Conservation (phyloP, 2,113 vertebrate species). For the Narcine bancroftii region DNA sequence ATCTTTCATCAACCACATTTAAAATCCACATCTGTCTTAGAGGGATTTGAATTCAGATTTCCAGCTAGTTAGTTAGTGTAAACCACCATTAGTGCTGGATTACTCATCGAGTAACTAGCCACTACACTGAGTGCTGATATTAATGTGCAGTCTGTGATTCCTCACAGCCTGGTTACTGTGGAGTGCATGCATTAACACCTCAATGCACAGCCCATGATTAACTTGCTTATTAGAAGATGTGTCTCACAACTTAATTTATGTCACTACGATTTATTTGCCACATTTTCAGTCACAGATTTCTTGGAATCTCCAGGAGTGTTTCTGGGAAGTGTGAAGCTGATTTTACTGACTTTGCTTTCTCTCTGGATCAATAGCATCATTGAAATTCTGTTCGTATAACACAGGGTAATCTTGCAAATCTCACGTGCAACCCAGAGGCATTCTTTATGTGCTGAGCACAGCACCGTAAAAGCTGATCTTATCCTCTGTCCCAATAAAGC, state of each 20-base stretch:
- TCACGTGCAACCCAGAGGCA: not conserved
- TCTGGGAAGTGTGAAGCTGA: not conserved
- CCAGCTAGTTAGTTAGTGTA: too few relatives aligned
- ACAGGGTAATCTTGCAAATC: not conserved
- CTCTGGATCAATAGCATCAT: not conserved
- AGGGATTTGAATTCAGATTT: too few relatives aligned
- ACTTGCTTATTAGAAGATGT: not conserved
- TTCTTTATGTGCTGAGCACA: not conserved
- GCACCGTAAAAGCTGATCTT: not conserved
- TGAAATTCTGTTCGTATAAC: not conserved
- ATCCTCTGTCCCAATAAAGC: too few relatives aligned
- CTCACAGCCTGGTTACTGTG: not conserved
- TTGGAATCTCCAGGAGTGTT: not conserved
- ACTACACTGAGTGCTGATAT: too few relatives aligned
- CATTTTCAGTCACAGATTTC: too few relatives aligned
- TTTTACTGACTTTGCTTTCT: not conserved
- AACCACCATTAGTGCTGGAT: too few relatives aligned
- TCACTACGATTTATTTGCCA: not conserved
- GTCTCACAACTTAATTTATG: not conserved
- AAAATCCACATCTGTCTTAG: too few relatives aligned
- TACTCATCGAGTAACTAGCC: too few relatives aligned
- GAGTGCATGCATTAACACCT: not conserved
- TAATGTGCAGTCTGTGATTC: too few relatives aligned
- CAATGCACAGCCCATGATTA: not conserved
- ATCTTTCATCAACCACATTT: too few relatives aligned